phyloP scores from a whole-genome alignment of 2,797 vertebrate species.

The Streptopelia turtur region DNA sequence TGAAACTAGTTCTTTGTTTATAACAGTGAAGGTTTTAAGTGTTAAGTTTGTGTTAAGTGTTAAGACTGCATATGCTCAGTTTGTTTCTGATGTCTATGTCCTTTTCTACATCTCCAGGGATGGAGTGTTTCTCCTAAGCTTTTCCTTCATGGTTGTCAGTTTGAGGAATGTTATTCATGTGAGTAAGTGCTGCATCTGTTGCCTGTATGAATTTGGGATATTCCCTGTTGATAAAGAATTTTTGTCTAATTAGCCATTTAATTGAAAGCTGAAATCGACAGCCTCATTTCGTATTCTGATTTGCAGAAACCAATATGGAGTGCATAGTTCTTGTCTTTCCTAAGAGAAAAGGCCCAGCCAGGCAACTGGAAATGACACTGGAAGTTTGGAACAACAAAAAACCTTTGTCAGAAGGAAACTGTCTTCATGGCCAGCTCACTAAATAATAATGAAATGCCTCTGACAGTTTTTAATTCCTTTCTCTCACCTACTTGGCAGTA shows the following conservation, averaged over 20 bases:
- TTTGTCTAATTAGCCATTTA: conserved; percentile 32
- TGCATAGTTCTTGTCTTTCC: background rate
- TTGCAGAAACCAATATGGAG: background rate
- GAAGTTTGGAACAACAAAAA: background rate
- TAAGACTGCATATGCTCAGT: background rate
- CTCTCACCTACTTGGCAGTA: background rate
- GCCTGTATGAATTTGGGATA: background rate
- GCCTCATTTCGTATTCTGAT: background rate
- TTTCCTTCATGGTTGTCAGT: conserved; percentile 13
- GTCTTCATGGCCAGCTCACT: background rate
- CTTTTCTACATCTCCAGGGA: background rate
- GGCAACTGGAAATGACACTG: background rate
- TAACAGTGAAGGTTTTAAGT: background rate
- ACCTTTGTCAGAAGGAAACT: background rate
- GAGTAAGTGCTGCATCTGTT: background rate
- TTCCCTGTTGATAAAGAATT: background rate
- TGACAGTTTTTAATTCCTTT: background rate
- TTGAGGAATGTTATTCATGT: conserved; percentile 6
- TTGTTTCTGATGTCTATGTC: background rate
- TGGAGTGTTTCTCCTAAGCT: background rate
- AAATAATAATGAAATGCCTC: background rate
- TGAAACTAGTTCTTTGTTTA: background rate
- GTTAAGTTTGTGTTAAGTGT: background rate
- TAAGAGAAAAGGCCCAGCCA: background rate
- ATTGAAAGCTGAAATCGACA: conserved; percentile 21